A percentile compares a stretch with the other conserved stretches of the same genome.
Evolutionary conservation across 2,797 vertebrate genomes (phyloP).

Genomic region (Scolopax rusticola): DNA sequence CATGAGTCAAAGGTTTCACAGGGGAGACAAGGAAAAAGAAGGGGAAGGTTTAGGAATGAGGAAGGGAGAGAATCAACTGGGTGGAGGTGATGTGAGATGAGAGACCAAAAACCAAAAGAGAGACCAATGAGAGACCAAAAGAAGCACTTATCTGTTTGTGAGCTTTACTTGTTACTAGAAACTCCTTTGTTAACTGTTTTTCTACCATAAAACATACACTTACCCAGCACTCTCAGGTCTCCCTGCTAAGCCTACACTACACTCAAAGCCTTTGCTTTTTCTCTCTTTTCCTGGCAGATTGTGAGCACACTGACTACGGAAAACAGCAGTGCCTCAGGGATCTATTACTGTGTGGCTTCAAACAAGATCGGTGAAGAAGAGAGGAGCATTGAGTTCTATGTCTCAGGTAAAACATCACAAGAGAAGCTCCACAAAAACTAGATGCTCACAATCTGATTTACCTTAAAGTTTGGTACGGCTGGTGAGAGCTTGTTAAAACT

Average conservation of each 20-base stretch:
- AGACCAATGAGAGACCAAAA: too few species aligned
- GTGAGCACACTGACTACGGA: slow-evolving; percentile 82
- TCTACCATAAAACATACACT: background rate
- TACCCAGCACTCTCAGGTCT: background rate
- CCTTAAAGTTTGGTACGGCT: rapidly evolving
- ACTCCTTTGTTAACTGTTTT: background rate
- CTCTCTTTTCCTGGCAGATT: slow-evolving; percentile 74
- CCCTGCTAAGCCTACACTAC: background rate
- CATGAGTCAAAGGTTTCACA: background rate
- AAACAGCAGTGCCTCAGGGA: slow-evolving; percentile 82
- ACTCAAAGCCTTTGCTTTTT: background rate
- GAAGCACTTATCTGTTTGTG: background rate
- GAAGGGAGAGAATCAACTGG: background rate
- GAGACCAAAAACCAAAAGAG: background rate
- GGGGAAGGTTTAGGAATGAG: background rate
- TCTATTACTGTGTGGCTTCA: slow-evolving; percentile 82
- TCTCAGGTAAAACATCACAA: slow-evolving; percentile 82
- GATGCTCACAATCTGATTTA: too few species aligned
- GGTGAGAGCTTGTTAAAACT: rapidly evolving
- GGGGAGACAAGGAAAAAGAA: background rate
- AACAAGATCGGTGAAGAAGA: slow-evolving; percentile 77
- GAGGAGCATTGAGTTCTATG: slow-evolving; percentile 81
- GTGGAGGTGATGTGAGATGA: background rate
- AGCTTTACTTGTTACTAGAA: background rate
- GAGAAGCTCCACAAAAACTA: background rate